Evolutionary conservation across 2,797 vertebrate genomes (phyloP), one percentile per base, ranked within the genome.

Genomic region (Megaceryle alcyon): DNA sequence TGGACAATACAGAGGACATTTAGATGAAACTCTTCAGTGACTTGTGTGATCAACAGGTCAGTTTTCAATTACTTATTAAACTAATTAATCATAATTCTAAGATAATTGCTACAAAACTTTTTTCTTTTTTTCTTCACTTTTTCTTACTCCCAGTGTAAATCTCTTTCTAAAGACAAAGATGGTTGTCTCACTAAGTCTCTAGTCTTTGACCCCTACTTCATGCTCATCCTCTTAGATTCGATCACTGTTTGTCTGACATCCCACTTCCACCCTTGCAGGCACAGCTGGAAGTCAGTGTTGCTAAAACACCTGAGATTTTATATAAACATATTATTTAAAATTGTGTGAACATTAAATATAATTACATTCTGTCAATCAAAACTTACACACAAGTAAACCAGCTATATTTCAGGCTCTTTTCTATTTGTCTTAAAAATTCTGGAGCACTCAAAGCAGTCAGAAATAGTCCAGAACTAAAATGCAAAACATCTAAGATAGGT

Each of bases 321-420:
- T 7, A 64, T 3, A 61, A 93, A 86, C 59, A 90, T 37, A 29
- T 59, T 77, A 53, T 71, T 75, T 81, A 16, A 91, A 93, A 44
- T 26, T 17, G 44, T 87, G 73, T 54, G 82, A 91, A 72, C 72
- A 2, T 87, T 91, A 92, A 84, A 69, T 46, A 68, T 83, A 93
- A 95, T 94, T 93, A 83, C 82, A 81, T 65, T 69, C 84, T 69
- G 64, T 91, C 93, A 65, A 86, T 94, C 92, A 86, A 78, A 91
- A 59, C 49, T 39, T 25, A 14, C 59, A 39, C 26, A 57, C 48
- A 77, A 84, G 70, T 49, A 41, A 59, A 87, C 73, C 6, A 37
- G 31, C 46, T 82, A 9, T 5, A 31, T 43, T 54, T 35, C 54
- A 56, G 56, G 65, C 37, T 31, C 20, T 12, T 88, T 70, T 49